Percentiles rank a stretch among this genome's conserved stretches.
These are phyloP conservation scores for Timema podura DNA, from an alignment of 2,888 invertebrate genomes.

Conservation along the genomic window DNA sequence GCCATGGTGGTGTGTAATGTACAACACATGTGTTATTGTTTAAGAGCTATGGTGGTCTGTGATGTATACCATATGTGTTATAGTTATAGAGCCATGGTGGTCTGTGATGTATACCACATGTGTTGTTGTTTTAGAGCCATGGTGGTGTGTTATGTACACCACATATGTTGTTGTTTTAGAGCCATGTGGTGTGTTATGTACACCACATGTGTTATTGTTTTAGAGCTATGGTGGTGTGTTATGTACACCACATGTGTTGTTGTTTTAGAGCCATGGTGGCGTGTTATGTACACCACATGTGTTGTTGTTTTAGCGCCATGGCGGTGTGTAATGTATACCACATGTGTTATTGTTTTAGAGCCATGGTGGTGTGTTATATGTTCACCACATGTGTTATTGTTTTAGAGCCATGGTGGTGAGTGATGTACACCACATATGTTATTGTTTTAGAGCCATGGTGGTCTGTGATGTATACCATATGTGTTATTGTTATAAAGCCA, in stretches of 20 bases:
- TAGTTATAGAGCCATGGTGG: conserved; percentile 43
- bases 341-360: conserved; percentile 35
- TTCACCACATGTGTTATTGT: not conserved
- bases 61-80: too few species aligned
- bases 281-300: too few species aligned
- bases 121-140: conserved; percentile 40
- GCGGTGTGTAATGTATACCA: too few species aligned
- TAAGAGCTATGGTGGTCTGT: conserved; percentile 44
- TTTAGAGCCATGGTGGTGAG: conserved; percentile 45
- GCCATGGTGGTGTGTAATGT: conserved; percentile 45
- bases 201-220: not conserved
- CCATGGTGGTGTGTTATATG: conserved; percentile 44
- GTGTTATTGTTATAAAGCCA: conserved; percentile 38
- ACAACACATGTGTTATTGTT: not conserved
- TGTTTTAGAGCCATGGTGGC: conserved; percentile 44
- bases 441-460: conserved; percentile 42
- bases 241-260: too few species aligned
- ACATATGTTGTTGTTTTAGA: conserved; percentile 32
- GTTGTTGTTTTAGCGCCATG: conserved; percentile 40
- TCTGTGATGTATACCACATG: too few species aligned
- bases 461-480: too few species aligned
- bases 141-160: conserved; percentile 42
- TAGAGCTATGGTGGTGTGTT: conserved; percentile 45
- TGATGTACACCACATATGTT: too few species aligned
- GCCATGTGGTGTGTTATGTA: conserved; percentile 45